A percentile compares a stretch with the other conserved stretches of the same genome.
phyloP scores from a whole-genome alignment of 2,113 vertebrate species.

The Hippopotamus amphibius region DNA sequence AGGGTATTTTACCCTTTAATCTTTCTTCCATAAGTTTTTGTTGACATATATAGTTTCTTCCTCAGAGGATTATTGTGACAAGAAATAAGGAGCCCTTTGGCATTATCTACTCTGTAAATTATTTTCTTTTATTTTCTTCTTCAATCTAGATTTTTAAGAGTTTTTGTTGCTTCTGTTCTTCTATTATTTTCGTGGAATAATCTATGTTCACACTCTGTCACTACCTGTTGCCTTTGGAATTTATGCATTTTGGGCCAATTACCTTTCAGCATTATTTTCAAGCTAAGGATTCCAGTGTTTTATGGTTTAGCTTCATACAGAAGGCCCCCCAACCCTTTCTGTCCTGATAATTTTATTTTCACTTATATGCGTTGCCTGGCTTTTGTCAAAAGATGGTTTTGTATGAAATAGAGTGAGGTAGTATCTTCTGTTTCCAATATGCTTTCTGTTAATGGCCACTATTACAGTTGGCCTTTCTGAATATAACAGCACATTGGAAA shows the following conservation, averaged over 20 bases:
- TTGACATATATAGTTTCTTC: slow-evolving; percentile 6
- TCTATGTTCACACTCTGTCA: background rate
- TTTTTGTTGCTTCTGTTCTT: slow-evolving; percentile 20
- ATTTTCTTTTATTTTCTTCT: slow-evolving; percentile 38
- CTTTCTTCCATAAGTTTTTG: slow-evolving; percentile 24
- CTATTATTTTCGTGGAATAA: background rate
- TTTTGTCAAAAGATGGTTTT: slow-evolving; percentile 65
- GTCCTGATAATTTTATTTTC: slow-evolving; percentile 69
- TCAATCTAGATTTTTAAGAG: background rate
- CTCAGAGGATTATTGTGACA: slow-evolving; percentile 26
- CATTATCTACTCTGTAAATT: background rate
- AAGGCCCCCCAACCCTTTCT: background rate
- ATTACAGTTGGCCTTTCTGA: slow-evolving; percentile 56
- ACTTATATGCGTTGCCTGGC: slow-evolving; percentile 48
- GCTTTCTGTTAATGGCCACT: slow-evolving; percentile 62
- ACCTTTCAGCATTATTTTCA: slow-evolving; percentile 49
- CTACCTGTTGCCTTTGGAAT: background rate
- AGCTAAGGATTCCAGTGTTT: slow-evolving; percentile 4
- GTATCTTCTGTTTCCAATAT: slow-evolving; percentile 62
- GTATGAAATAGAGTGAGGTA: slow-evolving; percentile 55
- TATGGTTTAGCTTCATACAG: slow-evolving; percentile 21
- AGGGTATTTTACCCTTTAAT: background rate
- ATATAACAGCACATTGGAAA: slow-evolving; percentile 27
- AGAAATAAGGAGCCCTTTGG: background rate
- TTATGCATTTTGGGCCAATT: background rate